These are phyloP conservation scores for Fukomys damarensis DNA, from an alignment of 2,113 vertebrate species.

Conservation along the genomic window DNA sequence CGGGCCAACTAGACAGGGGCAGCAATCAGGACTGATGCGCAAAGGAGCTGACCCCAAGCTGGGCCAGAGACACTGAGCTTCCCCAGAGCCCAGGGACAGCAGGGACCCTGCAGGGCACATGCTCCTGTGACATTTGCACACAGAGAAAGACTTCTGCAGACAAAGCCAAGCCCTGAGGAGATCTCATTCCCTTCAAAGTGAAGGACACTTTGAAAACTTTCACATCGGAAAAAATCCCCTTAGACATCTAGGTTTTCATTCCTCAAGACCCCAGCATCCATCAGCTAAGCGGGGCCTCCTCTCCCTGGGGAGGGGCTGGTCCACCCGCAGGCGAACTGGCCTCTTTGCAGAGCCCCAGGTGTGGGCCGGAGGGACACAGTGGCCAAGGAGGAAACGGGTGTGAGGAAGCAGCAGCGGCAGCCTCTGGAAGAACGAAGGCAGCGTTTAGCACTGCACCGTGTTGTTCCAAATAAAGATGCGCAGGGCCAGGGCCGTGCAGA, in stretches of 20 bases:
- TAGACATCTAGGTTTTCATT: background rate
- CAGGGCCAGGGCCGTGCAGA: background rate
- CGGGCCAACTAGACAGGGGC: rapidly evolving
- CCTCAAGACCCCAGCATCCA: rapidly evolving
- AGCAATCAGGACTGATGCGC: background rate
- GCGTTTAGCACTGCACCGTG: background rate
- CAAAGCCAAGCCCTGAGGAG: background rate
- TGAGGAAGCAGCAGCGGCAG: background rate
- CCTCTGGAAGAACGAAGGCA: background rate
- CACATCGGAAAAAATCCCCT: rapidly evolving
- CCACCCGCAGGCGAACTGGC: rapidly evolving
- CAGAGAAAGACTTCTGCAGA: background rate
- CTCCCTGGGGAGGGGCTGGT: background rate
- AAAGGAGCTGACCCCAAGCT: too few species aligned
- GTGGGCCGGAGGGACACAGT: rapidly evolving
- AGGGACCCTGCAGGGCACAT: background rate
- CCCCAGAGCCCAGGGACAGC: background rate
- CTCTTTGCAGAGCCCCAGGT: background rate
- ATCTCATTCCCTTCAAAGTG: background rate
- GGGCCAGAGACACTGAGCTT: background rate
- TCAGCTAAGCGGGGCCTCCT: background rate
- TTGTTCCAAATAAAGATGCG: background rate
- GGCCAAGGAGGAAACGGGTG: rapidly evolving
- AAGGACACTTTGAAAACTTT: background rate
- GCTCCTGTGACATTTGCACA: rapidly evolving